phyloP scores from a whole-genome alignment of 2,888 invertebrate genomes.

The Ctena decussata region DNA sequence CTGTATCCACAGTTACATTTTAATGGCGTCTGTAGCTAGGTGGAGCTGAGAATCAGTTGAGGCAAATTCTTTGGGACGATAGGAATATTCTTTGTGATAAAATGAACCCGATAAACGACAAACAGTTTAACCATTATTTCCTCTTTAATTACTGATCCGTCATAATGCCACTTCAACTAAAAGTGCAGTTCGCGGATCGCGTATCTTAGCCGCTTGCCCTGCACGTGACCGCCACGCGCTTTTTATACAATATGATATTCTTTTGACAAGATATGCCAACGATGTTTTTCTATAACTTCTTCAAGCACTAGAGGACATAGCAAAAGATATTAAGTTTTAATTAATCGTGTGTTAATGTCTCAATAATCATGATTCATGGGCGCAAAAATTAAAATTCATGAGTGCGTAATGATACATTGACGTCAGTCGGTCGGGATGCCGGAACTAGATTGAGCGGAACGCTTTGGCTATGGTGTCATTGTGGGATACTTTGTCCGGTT shows the following conservation, averaged over 20 bases:
- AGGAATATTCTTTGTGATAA: too few species aligned
- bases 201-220: not conserved
- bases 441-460: not conserved
- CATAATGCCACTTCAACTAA: too few species aligned
- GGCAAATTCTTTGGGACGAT: too few species aligned
- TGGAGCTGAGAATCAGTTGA: too few species aligned
- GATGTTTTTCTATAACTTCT: not conserved
- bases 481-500: not conserved
- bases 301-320: not conserved
- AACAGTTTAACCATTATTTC: too few species aligned
- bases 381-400: constrained; percentile 6
- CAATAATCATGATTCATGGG: constrained; percentile 17
- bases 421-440: not conserved
- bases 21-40: too few species aligned
- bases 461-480: not conserved
- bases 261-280: not conserved
- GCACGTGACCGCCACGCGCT: not conserved
- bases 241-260: not conserved
- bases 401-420: not conserved
- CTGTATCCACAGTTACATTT: too few species aligned
- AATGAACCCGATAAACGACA: too few species aligned
- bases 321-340: constrained; percentile 4
- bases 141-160: too few species aligned
- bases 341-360: not conserved
- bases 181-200: too few species aligned